Evolutionary conservation across 2,113 vertebrate genomes (phyloP).

Genomic region (Microtus pennsylvanicus): DNA sequence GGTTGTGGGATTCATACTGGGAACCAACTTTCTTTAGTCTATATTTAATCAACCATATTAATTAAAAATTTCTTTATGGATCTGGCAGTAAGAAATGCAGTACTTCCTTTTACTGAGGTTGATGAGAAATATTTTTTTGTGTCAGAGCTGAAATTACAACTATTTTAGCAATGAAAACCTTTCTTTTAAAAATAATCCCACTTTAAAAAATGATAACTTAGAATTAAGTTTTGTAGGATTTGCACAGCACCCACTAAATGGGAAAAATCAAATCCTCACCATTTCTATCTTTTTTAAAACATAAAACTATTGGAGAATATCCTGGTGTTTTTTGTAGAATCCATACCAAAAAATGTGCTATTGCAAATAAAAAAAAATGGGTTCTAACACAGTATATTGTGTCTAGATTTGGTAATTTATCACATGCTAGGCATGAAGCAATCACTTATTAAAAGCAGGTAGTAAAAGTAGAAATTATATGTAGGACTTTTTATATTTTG

Average conservation of each 20-base stretch:
- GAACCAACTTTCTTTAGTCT: background rate
- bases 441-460: background rate
- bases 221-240: too few species aligned
- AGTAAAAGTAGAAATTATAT: background rate
- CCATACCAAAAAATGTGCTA: background rate
- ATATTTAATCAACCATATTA: background rate
- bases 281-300: too few species aligned
- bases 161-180: constrained; percentile 10
- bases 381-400: background rate
- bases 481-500: background rate
- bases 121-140: too few species aligned
- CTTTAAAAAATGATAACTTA: too few species aligned
- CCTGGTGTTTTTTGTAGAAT: background rate
- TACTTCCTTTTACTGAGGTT: too few species aligned
- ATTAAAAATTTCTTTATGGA: background rate
- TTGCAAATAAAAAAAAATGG: background rate
- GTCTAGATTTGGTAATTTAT: background rate
- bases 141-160: too few species aligned
- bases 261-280: too few species aligned
- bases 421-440: background rate
- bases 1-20: constrained; percentile 57
- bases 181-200: background rate
- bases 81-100: too few species aligned
- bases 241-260: too few species aligned
- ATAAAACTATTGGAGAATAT: too few species aligned